A percentile compares a stretch with the other conserved stretches of the same genome.
Conservation (phyloP, 92 coral and sea anemone genomes). For the Palythoa grandiflora region DNA sequence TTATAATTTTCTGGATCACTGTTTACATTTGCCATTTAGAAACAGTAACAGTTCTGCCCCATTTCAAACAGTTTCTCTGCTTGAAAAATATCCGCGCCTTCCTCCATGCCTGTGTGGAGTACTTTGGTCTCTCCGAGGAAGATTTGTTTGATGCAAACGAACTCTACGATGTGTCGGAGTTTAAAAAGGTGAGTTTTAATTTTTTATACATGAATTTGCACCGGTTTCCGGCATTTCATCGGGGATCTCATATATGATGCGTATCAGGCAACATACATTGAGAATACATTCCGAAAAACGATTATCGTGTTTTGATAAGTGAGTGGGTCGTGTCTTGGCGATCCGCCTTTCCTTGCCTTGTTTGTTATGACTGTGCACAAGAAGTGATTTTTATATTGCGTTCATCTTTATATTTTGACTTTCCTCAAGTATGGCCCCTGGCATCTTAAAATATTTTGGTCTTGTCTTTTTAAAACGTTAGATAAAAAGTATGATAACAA, state of each 20-base stretch:
- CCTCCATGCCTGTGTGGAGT: slow-evolving; percentile 79
- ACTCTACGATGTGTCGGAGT: slow-evolving; percentile 94
- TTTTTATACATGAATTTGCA: not conserved
- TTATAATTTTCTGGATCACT: slow-evolving; percentile 19
- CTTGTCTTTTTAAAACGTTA: too few relatives aligned
- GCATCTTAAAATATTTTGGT: too few relatives aligned
- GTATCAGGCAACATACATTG: not conserved
- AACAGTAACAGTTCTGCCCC: slow-evolving; percentile 16
- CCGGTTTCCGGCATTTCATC: not conserved
- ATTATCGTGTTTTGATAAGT: not conserved
- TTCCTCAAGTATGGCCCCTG: too few relatives aligned
- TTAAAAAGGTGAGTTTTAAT: slow-evolving; percentile 79
- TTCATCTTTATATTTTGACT: too few relatives aligned
- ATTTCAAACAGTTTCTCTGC: slow-evolving; percentile 83
- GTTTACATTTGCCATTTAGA: slow-evolving; percentile 50
- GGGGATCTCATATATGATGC: not conserved
- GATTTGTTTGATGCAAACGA: slow-evolving; percentile 93
- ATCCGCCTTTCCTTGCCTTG: not conserved
- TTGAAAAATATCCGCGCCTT: slow-evolving; percentile 94
- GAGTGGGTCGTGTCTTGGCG: not conserved
- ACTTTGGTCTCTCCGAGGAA: slow-evolving; percentile 78
- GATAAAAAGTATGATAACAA: too few relatives aligned
- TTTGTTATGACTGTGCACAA: not conserved
- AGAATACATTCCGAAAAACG: not conserved
- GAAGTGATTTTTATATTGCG: not conserved